Evolutionary conservation across 2,113 vertebrate genomes (phyloP).

Genomic region (Menidia beryllina): DNA sequence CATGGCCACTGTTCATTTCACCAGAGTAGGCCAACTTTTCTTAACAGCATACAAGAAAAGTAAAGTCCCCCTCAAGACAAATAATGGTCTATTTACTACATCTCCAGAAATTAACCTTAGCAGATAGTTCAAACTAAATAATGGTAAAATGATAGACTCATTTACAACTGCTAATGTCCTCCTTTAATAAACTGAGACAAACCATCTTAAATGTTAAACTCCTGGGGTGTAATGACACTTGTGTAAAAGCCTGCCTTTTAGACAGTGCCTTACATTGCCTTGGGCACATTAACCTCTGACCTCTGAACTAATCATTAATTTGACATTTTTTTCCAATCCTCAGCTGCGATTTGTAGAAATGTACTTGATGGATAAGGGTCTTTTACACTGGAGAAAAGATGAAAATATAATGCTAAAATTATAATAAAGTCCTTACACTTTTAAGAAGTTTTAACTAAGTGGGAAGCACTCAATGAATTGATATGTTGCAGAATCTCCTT

Average conservation of each 20-base stretch:
- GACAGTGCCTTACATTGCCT: conserved; percentile 62
- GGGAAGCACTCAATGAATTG: not conserved
- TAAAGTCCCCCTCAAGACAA: conserved; percentile 20
- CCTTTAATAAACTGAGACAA: conserved; percentile 55
- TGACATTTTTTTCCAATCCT: conserved; percentile 27
- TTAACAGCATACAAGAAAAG: conserved; percentile 28
- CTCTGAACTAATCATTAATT: conserved; percentile 38
- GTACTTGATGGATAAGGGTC: conserved; percentile 5
- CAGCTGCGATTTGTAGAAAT: conserved; percentile 6
- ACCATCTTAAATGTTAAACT: conserved; percentile 45
- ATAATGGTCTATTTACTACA: not conserved
- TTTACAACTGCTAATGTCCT: conserved; percentile 34
- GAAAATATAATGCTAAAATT: not conserved
- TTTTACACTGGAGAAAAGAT: not conserved
- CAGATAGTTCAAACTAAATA: conserved; percentile 20
- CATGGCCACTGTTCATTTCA: conserved; percentile 38
- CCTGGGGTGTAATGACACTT: conserved; percentile 53
- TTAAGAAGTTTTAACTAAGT: too few species aligned
- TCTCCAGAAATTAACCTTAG: conserved; percentile 37
- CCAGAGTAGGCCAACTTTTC: conserved; percentile 28
- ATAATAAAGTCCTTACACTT: not conserved
- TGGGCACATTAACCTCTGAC: conserved; percentile 72
- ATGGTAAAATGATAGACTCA: conserved; percentile 2
- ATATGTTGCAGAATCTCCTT: not conserved
- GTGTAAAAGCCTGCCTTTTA: conserved; percentile 65